A percentile compares a stretch with the other conserved stretches of the same genome.
These are phyloP conservation scores for Melanargia galathea DNA, from an alignment of 2,888 invertebrate genomes.

Conservation along the genomic window DNA sequence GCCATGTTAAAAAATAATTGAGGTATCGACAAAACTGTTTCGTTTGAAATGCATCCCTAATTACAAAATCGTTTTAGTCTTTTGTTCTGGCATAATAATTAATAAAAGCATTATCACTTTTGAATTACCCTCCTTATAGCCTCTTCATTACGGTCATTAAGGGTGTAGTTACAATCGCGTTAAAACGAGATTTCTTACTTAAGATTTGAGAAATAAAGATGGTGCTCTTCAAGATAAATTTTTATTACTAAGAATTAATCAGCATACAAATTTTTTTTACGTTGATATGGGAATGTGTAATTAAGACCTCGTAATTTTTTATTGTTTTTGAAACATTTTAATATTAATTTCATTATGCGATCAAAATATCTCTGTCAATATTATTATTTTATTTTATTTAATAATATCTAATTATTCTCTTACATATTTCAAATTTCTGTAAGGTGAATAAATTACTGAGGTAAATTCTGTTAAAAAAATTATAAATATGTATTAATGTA, in stretches of 20 bases:
- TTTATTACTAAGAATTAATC: not conserved
- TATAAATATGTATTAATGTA: not conserved
- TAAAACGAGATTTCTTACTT: slow-evolving; percentile 13
- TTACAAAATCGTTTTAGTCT: slow-evolving; percentile 21
- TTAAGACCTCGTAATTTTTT: not conserved
- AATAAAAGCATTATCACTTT: slow-evolving; percentile 32
- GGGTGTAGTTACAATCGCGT: slow-evolving; percentile 19
- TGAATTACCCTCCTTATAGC: slow-evolving; percentile 27
- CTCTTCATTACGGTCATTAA: slow-evolving; percentile 18
- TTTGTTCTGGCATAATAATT: slow-evolving; percentile 31
- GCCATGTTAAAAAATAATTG: not conserved
- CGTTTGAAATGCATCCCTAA: slow-evolving; percentile 9
- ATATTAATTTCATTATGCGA: too few species aligned
- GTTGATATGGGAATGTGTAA: too few species aligned
- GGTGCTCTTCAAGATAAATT: not conserved
- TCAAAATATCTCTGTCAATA: too few species aligned
- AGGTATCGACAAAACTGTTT: slow-evolving; percentile 3
- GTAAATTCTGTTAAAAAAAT: too few species aligned
- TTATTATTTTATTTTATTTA: too few species aligned
- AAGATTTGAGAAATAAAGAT: slow-evolving; percentile 12
- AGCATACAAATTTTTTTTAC: not conserved
- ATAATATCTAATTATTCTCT: too few species aligned
- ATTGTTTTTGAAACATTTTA: too few species aligned
- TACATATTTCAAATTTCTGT: too few species aligned
- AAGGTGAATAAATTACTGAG: too few species aligned